Evolutionary conservation across 35 echinoderm and acorn worm species (phyloP).

Genomic region (Patiria miniata): DNA sequence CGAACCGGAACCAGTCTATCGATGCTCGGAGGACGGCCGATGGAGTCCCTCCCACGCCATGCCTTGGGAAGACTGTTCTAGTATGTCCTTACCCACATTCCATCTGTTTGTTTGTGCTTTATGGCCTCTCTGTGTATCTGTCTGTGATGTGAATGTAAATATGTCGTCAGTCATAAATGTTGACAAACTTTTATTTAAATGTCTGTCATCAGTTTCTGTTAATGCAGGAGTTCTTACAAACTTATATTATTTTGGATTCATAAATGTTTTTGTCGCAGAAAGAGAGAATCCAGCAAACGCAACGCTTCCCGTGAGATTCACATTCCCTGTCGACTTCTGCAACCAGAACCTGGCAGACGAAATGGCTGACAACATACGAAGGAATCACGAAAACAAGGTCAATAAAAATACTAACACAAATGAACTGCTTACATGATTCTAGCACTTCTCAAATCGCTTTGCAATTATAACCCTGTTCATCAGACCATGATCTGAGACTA

Average conservation of each 20-base stretch:
- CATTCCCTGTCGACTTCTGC: not conserved
- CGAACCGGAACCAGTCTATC: slow-evolving; percentile 47
- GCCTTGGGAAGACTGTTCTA: slow-evolving; percentile 82
- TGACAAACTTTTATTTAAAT: too few species aligned
- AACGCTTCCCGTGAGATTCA: not conserved
- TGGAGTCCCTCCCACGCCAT: slow-evolving; percentile 64
- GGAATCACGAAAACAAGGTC: not conserved
- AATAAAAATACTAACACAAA: not conserved
- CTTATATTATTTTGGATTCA: not conserved
- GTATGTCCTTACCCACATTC: slow-evolving; percentile 12
- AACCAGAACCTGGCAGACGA: not conserved
- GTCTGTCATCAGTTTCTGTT: too few species aligned
- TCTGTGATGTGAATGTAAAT: too few species aligned
- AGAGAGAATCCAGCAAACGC: slow-evolving; percentile 11
- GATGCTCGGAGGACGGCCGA: slow-evolving; percentile 59
- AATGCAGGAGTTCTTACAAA: too few species aligned
- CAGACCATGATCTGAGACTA: too few species aligned
- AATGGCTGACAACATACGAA: not conserved
- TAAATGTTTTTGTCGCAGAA: not conserved
- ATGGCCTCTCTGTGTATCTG: too few species aligned
- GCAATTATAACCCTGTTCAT: too few species aligned
- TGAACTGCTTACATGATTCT: too few species aligned
- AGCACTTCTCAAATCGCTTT: too few species aligned
- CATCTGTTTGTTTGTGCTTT: too few species aligned
- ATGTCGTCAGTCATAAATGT: too few species aligned